A percentile compares a stretch with the other conserved stretches of the same genome.
Evolutionary conservation across 2,113 vertebrate genomes (phyloP).

Genomic region (Lonchura striata): DNA sequence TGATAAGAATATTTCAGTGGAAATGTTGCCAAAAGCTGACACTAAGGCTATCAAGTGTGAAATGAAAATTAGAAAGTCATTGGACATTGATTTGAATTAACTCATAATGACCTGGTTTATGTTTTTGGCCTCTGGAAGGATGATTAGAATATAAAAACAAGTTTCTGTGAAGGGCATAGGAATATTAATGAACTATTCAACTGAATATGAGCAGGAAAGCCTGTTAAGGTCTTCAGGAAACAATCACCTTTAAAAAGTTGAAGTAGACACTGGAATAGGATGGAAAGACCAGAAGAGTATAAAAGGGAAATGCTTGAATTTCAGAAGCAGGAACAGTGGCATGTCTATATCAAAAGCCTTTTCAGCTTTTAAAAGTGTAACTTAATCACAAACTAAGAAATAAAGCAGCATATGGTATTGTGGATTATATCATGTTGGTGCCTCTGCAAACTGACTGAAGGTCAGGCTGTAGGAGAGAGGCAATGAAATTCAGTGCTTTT

Average conservation of each 20-base stretch:
- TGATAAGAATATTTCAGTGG: not conserved
- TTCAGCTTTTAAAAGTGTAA: not conserved
- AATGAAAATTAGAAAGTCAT: constrained; percentile 18
- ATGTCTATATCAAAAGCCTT: not conserved
- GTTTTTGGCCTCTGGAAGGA: constrained; percentile 5
- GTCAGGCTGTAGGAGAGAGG: not conserved
- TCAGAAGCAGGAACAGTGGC: not conserved
- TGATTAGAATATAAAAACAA: constrained; percentile 11
- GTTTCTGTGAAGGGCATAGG: constrained; percentile 24
- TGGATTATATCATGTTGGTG: not conserved
- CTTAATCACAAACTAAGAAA: not conserved
- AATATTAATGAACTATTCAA: constrained; percentile 11
- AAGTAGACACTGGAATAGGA: not conserved
- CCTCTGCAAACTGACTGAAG: not conserved
- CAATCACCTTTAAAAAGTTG: not conserved
- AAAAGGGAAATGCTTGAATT: not conserved
- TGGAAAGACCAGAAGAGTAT: not conserved
- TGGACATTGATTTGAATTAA: constrained; percentile 14
- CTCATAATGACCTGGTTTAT: constrained; percentile 35
- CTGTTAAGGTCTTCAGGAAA: not conserved
- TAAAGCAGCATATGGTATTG: not conserved
- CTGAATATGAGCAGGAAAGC: not conserved
- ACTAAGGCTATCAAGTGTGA: constrained; percentile 1
- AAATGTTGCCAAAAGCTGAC: not conserved
- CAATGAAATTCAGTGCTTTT: not conserved